Base-by-base conservation (phyloP, 2,888 invertebrate species). In the Tinea semifulvella region DNA sequence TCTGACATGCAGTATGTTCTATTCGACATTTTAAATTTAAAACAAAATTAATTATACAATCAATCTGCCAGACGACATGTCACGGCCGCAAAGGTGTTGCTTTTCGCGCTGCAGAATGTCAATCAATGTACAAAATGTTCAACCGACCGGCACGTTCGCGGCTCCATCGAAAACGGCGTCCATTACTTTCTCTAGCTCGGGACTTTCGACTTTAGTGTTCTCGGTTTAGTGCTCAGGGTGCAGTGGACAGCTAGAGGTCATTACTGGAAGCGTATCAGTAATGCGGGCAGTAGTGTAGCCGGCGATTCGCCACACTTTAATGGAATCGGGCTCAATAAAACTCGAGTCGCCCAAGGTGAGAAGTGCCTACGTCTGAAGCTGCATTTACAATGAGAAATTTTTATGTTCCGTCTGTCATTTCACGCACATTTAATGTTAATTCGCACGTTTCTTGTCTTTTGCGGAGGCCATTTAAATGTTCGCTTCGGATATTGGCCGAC, bases 31-130 rank as follows among this genome's bases (percentile, higher is more conserved):
- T 69, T 68, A 63, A 71, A 70, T 70, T 70, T 68, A 65, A 71
- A 73, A 72, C 63, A 65, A 69, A 77, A 77, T 77, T 77, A 77
- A 77, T 76, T 75, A 76, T 75, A 72, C 75, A 76, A 76, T 77
- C 75, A 76, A 75, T 75, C 74, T 17, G 18, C 27, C 38, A 68
- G 63, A 62, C 56, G 68, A 68, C 68, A 64, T 68, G 74, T 71
- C 76, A 71, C 53, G 73, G 72, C 64, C 73, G 64, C 60, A 60
- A 65, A 74, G 74, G 75, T 77, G 77, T 74, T 72, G 68, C 72
- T 71, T 74, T 75, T 76, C 70, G 75, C 76, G 66, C 74, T 65
- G 69, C 66, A 60, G 68, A 72, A 70, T 72, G 75, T 68, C 75
- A 75, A 72, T 75, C 75, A 72, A 68, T 63, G 65, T 60, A 65